Base-by-base conservation (phyloP, 2,888 invertebrate genomes). In the Acronicta psi region DNA sequence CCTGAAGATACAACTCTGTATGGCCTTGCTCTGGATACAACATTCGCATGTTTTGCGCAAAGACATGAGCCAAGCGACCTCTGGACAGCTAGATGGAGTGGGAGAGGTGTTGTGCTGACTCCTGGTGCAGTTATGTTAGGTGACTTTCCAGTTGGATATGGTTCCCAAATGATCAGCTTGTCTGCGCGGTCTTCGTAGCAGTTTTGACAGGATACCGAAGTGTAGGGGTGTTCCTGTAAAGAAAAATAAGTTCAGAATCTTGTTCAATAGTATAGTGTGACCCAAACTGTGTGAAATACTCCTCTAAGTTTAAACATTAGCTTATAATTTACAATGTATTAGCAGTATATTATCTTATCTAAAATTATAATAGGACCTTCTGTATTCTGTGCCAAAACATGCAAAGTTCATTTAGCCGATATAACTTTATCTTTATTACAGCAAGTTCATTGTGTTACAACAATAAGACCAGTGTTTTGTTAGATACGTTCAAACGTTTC, bases 131-230 rank as follows among this genome's bases (percentile, higher is more conserved):
- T 82, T 13, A 80, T 77, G 34, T 94, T 93, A 0, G 81, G 80
- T 54, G 81, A 65, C 69, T 84, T 90, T 0, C 85, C 83, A 2
- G 81, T 81, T 0, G 95, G 92, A 8, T 94, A 83, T 0, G 96
- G 97, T 82, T 97, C 97, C 96, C 97, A 97, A 38, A 98, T 95
- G 14, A 97, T 95, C 31, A 98, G 89, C 79, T 97, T 97, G 78
- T 98, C 98, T 17, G 97, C 97, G 10, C 97, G 95, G 75, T 98
- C 98, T 84, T 97, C 97, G 89, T 98, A 96, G 75, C 98, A 98
- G 70, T 97, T 96, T n/a, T 96, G 96, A 81, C 98, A 98, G 41
- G 97, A 96, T 0, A 97, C 97, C 44, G 96, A 95, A 61, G 96
- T 97, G 82, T 97, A 97, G 0, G 97, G 97, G 74, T 97, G 95